Evolutionary conservation across 2,888 invertebrate species (phyloP), one percentile per base, ranked within the genome.

Genomic region (Protonemura montana): DNA sequence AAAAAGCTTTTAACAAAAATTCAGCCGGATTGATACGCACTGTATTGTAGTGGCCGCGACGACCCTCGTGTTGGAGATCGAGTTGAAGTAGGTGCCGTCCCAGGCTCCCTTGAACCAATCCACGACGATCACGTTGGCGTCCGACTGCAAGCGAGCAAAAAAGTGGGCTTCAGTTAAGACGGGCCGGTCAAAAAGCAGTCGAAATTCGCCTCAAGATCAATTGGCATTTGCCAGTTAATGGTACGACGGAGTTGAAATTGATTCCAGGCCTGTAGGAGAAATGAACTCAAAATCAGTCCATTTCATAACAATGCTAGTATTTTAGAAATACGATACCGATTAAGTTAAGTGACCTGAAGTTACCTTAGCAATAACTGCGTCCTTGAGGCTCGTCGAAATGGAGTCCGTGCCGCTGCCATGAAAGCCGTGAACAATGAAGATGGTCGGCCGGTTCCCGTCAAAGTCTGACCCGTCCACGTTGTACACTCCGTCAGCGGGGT

Each of bases 101-200:
- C 87, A 87, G 42, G 90, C 89, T 21, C 90, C 90, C 1, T 88
- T 87, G 0, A 88, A 87, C 90, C 90, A 90, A 82, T 90, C 90
- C 0, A 90, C 89, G 35, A 89, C 59, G 29, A 90, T 88, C 21
- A 90, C 88, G 85, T 90, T 90, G 81, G 88, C 87, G 85, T 90
- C 89, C 76, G 88, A 89, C 90, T 90, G 76, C 0, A 87, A 6
- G n/a, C n/a, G 25, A 16, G 78, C 16, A 25, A 26, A 41, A 25
- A 82, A 35, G 5, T 6, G 35, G 35, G 35, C 10, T 6, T 35
- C 10, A 3, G 35, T 6, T 6, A 35, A 35, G 35, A 35, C 5
- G 10, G 5, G 10, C 35, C 35, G 35, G 35, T 35, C 5, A 35
- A 3, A 35, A 35, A 35, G 35, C 5, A 3, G 3, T 35, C 3